Evolutionary conservation across 2,888 invertebrate genomes (phyloP).

Genomic region (Idaea dimidiata): DNA sequence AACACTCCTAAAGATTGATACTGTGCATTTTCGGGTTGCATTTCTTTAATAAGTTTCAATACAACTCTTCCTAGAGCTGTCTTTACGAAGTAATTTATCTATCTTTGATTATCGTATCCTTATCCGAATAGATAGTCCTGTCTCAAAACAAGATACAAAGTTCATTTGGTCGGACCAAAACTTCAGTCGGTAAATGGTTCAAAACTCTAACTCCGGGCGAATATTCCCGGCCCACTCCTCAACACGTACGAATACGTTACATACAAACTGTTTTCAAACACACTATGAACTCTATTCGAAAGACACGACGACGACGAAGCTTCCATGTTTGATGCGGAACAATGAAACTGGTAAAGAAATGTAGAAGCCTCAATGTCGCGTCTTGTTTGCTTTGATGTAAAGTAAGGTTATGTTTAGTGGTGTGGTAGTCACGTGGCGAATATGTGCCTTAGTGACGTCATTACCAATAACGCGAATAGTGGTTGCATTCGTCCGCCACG

Average conservation of each 20-base stretch:
- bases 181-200: slow-evolving; percentile 78
- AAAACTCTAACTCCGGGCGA: slow-evolving; percentile 59
- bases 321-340: slow-evolving; percentile 35
- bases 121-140: slow-evolving; percentile 71
- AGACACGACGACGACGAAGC: slow-evolving; percentile 44
- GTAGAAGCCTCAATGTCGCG: slow-evolving; percentile 23
- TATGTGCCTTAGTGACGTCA: slow-evolving; percentile 45
- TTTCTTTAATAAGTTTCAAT: too few species aligned
- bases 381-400: slow-evolving; percentile 23
- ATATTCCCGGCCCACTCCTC: slow-evolving; percentile 21
- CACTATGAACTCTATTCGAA: slow-evolving; percentile 47
- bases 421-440: slow-evolving; percentile 65
- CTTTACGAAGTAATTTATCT: too few species aligned
- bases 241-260: slow-evolving; percentile 17
- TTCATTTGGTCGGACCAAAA: slow-evolving; percentile 81
- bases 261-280: slow-evolving; percentile 47
- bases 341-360: slow-evolving; percentile 32
- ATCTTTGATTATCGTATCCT: slow-evolving; percentile 47
- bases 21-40: too few species aligned
- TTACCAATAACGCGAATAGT: slow-evolving; percentile 41
- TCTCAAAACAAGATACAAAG: slow-evolving; percentile 76
- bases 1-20: too few species aligned
- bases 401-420: slow-evolving; percentile 32
- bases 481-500: slow-evolving; percentile 58
- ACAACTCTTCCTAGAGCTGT: too few species aligned